Conservation (phyloP, 2,797 vertebrate species). For the Lepus townsendii region DNA sequence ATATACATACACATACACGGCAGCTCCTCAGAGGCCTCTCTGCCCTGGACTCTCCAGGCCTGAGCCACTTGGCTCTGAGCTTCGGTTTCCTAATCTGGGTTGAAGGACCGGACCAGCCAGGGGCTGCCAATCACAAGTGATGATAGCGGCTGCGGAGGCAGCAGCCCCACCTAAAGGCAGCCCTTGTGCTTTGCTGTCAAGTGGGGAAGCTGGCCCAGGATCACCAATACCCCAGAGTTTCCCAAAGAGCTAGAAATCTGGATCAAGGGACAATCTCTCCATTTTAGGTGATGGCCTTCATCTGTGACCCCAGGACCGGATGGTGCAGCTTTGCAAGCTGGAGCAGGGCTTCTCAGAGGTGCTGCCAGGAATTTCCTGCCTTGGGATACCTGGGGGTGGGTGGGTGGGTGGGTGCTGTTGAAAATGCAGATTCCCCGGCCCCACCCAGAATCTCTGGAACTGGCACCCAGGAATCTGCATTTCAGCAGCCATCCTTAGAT, state of each 20-base stretch:
- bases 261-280: background rate
- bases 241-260: background rate
- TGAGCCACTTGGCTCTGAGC: background rate
- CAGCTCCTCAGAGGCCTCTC: background rate
- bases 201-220: background rate
- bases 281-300: background rate
- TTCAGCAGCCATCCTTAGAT: background rate
- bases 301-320: background rate
- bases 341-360: background rate
- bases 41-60: background rate
- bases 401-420: background rate
- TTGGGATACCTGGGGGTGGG: background rate
- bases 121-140: background rate
- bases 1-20: too few relatives aligned
- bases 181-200: background rate
- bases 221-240: background rate
- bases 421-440: background rate
- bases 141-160: background rate
- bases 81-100: background rate
- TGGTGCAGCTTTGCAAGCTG: background rate
- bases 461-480: background rate
- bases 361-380: rapidly evolving
- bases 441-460: background rate
- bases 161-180: background rate
- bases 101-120: background rate